Conservation (phyloP, 2,888 invertebrate species). For the Phalangium opilio region DNA sequence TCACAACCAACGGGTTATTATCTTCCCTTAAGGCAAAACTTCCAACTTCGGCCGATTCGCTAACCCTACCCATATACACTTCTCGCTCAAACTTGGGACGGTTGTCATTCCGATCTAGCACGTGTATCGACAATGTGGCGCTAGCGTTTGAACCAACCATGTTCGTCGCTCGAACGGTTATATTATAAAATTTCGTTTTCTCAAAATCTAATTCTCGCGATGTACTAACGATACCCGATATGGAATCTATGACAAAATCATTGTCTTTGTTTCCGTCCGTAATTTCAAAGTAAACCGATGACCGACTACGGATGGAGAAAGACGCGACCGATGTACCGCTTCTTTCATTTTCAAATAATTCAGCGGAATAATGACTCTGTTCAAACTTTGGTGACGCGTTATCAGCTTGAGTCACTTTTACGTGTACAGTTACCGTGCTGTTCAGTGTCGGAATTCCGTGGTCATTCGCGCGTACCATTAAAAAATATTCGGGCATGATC, state of each 20-base stretch:
- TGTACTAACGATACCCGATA: conserved; percentile 49
- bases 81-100: conserved; percentile 52
- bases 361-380: conserved; percentile 39
- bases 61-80: conserved; percentile 50
- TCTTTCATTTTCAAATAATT: conserved; percentile 70
- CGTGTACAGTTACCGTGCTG: conserved; percentile 67
- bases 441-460: conserved; percentile 54
- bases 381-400: conserved; percentile 58
- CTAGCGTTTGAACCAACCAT: conserved; percentile 56
- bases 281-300: conserved; percentile 64
- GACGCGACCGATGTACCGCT: conserved; percentile 50
- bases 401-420: conserved; percentile 71
- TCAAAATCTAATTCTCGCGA: conserved; percentile 22
- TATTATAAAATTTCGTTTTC: conserved; percentile 15
- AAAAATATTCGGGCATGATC: conserved; percentile 53
- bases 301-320: conserved; percentile 56
- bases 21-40: conserved; percentile 52
- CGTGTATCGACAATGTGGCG: conserved; percentile 61
- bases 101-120: conserved; percentile 76
- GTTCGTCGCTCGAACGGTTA: conserved; percentile 38
- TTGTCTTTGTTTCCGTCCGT: conserved; percentile 52
- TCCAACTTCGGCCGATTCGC: conserved; percentile 55
- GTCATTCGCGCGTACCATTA: conserved; percentile 65
- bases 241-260: conserved; percentile 66
- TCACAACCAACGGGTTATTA: conserved; percentile 64